Conservation (phyloP, 2,888 invertebrate genomes). For the Tipula unca region DNA sequence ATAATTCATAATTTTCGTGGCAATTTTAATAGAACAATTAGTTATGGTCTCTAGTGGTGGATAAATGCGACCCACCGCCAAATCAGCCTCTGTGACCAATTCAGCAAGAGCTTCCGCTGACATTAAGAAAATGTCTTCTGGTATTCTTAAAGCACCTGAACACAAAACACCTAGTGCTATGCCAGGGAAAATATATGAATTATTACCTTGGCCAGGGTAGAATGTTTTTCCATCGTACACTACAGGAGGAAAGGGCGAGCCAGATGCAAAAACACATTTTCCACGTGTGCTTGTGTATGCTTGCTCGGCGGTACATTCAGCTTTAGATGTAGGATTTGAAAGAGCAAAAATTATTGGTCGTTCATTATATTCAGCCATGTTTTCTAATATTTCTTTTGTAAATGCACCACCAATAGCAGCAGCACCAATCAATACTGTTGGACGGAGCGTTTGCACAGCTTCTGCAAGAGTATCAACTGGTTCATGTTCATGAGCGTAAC, state of each 20-base stretch:
- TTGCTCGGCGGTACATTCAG: conserved; percentile 99
- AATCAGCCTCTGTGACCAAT: conserved; percentile 69
- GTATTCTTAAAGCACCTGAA: conserved; percentile 80
- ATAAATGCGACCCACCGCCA: conserved; percentile 80
- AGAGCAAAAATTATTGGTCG: conserved; percentile 93
- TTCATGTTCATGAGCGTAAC: conserved; percentile 69
- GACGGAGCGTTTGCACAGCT: conserved; percentile 72
- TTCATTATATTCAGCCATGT: conserved; percentile 77
- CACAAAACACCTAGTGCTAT: conserved; percentile 84
- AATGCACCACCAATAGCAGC: conserved; percentile 93
- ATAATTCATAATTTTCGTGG: conserved; percentile 68
- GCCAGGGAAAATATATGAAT: conserved; percentile 96
- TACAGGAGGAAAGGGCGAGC: conserved; percentile 90
- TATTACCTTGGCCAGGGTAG: conserved; percentile 95
- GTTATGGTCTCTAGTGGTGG: conserved; percentile 80
- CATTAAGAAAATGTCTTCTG: conserved; percentile 85
- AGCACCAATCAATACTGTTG: conserved; percentile 89
- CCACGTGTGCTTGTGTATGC: conserved; percentile 87
- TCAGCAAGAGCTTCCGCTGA: conserved; percentile 80
- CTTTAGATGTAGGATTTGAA: conserved; percentile 96
- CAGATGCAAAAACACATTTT: conserved; percentile 87
- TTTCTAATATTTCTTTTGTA: conserved; percentile 71
- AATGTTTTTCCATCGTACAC: conserved; percentile 68
- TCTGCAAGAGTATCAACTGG: conserved; percentile 72
- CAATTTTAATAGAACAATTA: conserved; percentile 81